Evolutionary conservation across 2,113 vertebrate genomes (phyloP).

Genomic region (Hemiprocne comata): DNA sequence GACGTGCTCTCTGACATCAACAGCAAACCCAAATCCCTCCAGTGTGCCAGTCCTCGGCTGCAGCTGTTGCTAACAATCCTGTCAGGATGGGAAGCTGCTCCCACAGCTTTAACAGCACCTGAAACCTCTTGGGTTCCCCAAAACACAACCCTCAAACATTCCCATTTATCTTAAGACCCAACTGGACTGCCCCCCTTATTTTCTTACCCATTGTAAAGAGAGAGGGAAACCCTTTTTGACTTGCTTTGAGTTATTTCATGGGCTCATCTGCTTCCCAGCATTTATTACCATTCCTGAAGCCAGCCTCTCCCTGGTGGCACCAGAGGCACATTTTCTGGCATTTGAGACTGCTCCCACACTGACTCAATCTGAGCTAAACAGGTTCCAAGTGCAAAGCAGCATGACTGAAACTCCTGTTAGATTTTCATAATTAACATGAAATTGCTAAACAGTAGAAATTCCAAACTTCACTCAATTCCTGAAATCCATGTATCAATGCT

Average conservation of each 20-base stretch:
- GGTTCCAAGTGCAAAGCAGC: constrained; percentile 13
- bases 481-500: background rate
- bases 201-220: background rate
- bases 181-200: background rate
- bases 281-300: background rate
- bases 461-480: background rate
- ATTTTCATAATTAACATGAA: background rate
- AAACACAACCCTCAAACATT: background rate
- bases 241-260: background rate
- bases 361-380: background rate
- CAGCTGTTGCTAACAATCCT: background rate
- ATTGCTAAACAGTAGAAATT: constrained; percentile 9
- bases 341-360: background rate
- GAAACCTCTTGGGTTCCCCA: background rate
- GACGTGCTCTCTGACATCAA: fast-evolving
- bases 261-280: background rate
- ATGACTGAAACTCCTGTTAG: constrained; percentile 5
- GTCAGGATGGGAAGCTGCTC: background rate
- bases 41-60: fast-evolving
- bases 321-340: background rate
- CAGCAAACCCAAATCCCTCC: fast-evolving
- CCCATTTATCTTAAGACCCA: background rate
- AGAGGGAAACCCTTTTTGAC: background rate
- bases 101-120: background rate
- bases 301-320: background rate